Evolutionary conservation across 1,140 invertebrate species (phyloP).

Genomic region (Wasmannia auropunctata): DNA sequence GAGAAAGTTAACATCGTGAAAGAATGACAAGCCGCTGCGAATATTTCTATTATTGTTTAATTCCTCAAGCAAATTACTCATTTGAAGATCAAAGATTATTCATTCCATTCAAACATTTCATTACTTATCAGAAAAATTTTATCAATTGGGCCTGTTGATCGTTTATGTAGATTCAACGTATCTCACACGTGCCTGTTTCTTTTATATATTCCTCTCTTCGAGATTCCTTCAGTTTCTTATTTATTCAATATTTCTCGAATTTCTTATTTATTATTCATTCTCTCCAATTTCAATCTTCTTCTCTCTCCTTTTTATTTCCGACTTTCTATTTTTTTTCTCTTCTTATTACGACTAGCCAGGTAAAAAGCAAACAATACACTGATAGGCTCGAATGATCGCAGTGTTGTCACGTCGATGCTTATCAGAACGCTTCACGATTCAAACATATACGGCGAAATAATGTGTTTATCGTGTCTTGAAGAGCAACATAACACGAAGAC

Average conservation of each 20-base stretch:
- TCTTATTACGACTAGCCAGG: background rate
- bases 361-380: background rate
- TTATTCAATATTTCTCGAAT: background rate
- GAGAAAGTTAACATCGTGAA: background rate
- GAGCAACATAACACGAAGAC: background rate
- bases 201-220: background rate
- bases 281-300: background rate
- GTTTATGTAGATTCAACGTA: background rate
- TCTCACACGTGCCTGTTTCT: background rate
- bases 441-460: background rate
- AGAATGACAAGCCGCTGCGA: background rate
- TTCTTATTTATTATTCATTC: background rate
- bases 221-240: background rate
- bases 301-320: background rate
- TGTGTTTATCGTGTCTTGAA: background rate
- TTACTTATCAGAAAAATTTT: background rate
- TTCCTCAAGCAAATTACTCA: background rate
- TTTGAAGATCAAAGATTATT: background rate
- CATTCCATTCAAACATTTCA: background rate
- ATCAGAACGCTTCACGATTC: slow-evolving; percentile 5
- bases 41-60: background rate
- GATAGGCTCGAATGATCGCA: background rate
- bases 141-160: background rate
- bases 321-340: background rate
- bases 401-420: background rate